Evolutionary conservation across 2,888 invertebrate genomes (phyloP), one percentile per base, ranked within the genome.

Genomic region (Selenia dentaria): DNA sequence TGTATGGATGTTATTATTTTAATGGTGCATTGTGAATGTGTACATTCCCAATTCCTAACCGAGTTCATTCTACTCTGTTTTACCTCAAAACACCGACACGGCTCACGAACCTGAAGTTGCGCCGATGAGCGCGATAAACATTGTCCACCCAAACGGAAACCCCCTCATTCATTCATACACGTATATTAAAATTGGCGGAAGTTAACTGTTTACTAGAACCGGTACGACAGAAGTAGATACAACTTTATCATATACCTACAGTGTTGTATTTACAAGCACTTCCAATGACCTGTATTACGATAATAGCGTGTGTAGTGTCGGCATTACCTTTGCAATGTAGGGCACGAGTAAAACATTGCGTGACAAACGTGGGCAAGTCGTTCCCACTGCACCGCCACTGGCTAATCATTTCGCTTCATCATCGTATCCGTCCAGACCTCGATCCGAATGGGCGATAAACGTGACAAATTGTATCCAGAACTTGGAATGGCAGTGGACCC

Each of bases 61-160:
- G 18, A 43, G 34, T 44, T 39, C 31, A 50, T 35, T 48, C n/a
- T n/a, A n/a, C n/a, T n/a, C n/a, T n/a, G n/a, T n/a, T n/a, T n/a
- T n/a, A n/a, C n/a, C n/a, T n/a, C n/a, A n/a, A n/a, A n/a, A n/a
- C n/a, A n/a, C 73, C 72, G 83, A 80, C 77, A 85, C 74, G 86
- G 76, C 65, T 60, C 58, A 73, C 64, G 62, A 62, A 51, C 54
- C 51, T 58, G 52, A 41, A 51, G 58, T 54, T 58, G 31, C 48
- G 63, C 56, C 70, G 71, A 68, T 78, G 71, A 71, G 70, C 69
- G 69, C 68, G 69, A 74, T 73, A 72, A 74, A 70, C 65, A 72
- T 54, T 61, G 67, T 57, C 64, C 70, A 62, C 47, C 62, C 63
- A 57, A 61, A 64, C 69, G 67, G 71, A 70, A 69, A 65, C 59